These are phyloP conservation scores for Zaprionus bogoriensis DNA, from an alignment of 2,888 invertebrate genomes.

Conservation along the genomic window DNA sequence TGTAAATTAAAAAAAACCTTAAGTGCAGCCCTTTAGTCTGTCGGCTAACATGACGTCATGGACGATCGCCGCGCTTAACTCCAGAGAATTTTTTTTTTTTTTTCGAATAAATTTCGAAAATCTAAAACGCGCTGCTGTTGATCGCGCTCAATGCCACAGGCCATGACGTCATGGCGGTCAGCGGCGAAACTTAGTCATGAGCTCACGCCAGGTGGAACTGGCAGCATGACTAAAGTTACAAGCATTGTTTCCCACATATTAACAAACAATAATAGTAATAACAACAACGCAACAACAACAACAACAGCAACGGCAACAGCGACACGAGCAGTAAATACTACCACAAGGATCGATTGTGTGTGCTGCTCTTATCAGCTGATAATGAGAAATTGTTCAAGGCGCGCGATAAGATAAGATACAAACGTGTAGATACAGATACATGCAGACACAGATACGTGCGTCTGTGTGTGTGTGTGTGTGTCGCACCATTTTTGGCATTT, in stretches of 20 bases:
- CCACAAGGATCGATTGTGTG: constrained; percentile 25
- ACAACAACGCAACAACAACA: constrained; percentile 5
- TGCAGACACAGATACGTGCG: not conserved
- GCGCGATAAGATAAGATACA: constrained; percentile 63
- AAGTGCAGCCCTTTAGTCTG: no score
- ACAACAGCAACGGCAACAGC: no score
- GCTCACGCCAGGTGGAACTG: constrained; percentile 32
- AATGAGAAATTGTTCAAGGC: constrained; percentile 56
- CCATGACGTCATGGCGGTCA: constrained; percentile 46
- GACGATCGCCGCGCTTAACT: no score
- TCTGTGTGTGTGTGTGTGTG: constrained; percentile 16
- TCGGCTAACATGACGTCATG: no score
- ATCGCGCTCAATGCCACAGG: not conserved
- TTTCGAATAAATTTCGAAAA: no score
- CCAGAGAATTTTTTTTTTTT: no score
- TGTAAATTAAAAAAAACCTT: no score
- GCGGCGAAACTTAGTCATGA: constrained; percentile 26
- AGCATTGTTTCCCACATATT: constrained; percentile 38
- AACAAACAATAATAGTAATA: constrained; percentile 38
- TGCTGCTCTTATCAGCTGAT: constrained; percentile 51
- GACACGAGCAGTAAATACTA: constrained; percentile 9
- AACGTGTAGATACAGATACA: not conserved
- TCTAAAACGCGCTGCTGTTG: no score
- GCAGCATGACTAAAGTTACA: constrained; percentile 37
- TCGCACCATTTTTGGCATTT: constrained; percentile 9